Evolutionary conservation across 2,888 invertebrate genomes (phyloP), one percentile per base, ranked within the genome.

Genomic region (Netelia inedita): DNA sequence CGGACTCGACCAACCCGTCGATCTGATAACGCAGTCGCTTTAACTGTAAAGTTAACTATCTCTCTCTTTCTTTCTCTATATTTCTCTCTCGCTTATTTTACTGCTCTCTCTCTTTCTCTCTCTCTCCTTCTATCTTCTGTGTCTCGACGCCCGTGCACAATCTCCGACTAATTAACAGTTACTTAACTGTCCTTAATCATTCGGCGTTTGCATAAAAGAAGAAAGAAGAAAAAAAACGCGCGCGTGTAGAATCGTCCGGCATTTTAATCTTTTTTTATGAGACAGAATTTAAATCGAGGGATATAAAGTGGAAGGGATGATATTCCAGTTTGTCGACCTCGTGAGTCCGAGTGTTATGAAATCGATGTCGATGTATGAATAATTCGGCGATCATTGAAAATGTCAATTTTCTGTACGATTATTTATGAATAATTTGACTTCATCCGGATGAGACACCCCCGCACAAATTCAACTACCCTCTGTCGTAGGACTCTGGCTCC

Each of bases 91-190:
- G 6, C 72, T 50, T 16, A 50, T 10, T 68, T 63, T 65, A 65
- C 57, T 50, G 63, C 57, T 28, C 43, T 63, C 46, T 61, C 65
- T 53, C 28, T 68, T 55, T 55, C 46, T 46, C 16, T 61, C 21
- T 35, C 53, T 63, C 53, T 53, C 46, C 11, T 43, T 57, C 21
- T 35, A 11, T 14, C 50, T 61, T 9, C 75, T n/a, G 35, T 72
- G 65, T 75, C 79, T 79, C 65, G 43, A 53, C 65, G n/a, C 23
- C 72, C 78, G 55, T 35, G 35, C 35, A 35, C 35, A 35, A 82
- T 85, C 81, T 85, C 78, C 63, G 65, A 66, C 81, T 79, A 85
- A 85, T 81, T 81, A 81, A 81, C 85, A 85, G 85, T 85, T 85
- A 82, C 78, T 82, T 81, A 84, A 81, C 76, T 76, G 65, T 73